A percentile compares a stretch with the other conserved stretches of the same genome.
Conservation (phyloP, 2,113 vertebrate species). For the Papio anubis region DNA sequence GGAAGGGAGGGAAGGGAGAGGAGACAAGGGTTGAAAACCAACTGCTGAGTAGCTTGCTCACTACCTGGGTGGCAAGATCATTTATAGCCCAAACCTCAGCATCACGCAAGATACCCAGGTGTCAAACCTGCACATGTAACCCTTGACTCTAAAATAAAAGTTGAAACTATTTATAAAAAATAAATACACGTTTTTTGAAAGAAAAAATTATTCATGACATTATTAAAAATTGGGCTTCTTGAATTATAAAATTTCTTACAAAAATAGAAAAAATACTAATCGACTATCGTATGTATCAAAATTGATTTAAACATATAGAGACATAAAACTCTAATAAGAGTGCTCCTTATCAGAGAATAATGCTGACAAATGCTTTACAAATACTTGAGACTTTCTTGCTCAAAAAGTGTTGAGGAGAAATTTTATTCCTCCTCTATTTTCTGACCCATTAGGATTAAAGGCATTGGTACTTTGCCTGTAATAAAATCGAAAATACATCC, state of each 20-base stretch:
- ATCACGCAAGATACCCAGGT: too few relatives aligned
- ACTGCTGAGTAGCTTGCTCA: too few relatives aligned
- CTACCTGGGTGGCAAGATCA: too few relatives aligned
- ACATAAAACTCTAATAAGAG: not conserved
- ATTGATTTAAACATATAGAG: not conserved
- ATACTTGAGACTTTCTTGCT: not conserved
- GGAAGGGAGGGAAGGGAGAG: too few relatives aligned
- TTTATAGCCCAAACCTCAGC: too few relatives aligned
- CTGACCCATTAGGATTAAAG: not conserved
- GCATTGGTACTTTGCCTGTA: not conserved
- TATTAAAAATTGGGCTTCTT: not conserved
- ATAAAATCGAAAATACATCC: not conserved
- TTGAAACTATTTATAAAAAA: too few relatives aligned
- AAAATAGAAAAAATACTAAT: not conserved
- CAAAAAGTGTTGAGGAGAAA: not conserved
- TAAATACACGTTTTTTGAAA: too few relatives aligned
- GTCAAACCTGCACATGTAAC: too few relatives aligned
- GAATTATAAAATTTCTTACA: not conserved
- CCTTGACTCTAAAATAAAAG: too few relatives aligned
- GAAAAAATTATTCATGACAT: not conserved
- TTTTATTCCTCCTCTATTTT: too few relatives aligned
- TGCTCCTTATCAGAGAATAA: not conserved
- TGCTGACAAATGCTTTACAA: not conserved
- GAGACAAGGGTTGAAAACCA: too few relatives aligned
- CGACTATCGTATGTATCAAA: not conserved